Conservation (phyloP, 2,888 invertebrate species). For the Ophion ellenae region DNA sequence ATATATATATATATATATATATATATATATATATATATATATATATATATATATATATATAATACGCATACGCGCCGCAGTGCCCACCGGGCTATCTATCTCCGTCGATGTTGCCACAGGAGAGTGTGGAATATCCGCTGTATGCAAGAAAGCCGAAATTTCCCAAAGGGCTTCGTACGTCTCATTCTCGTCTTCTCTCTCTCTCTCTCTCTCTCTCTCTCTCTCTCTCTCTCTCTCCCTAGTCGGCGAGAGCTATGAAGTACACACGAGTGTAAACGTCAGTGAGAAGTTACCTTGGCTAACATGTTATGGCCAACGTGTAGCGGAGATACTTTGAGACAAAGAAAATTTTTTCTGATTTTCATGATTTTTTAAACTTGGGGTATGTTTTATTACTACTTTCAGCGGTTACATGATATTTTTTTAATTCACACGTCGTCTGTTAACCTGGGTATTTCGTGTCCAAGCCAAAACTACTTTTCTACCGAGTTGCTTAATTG, state of each 20-base stretch:
- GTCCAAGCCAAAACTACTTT: too few species aligned
- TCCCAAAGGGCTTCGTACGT: slow-evolving; percentile 76
- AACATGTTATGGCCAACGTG: slow-evolving; percentile 34
- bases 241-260: slow-evolving; percentile 28
- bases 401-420: too few species aligned
- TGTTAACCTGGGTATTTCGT: too few species aligned
- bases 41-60: not conserved
- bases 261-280: slow-evolving; percentile 52
- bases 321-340: not conserved
- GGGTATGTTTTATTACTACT: too few species aligned
- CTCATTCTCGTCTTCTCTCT: slow-evolving; percentile 57
- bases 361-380: too few species aligned
- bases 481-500: too few species aligned
- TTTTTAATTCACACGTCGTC: too few species aligned
- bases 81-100: slow-evolving; percentile 59
- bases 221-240: slow-evolving; percentile 15
- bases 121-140: slow-evolving; percentile 64
- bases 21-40: not conserved
- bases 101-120: slow-evolving; percentile 65
- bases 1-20: not conserved
- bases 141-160: slow-evolving; percentile 76
- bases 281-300: slow-evolving; percentile 56
- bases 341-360: too few species aligned
- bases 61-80: slow-evolving; percentile 24
- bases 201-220: slow-evolving; percentile 65